These are phyloP conservation scores for Aplocera efformata DNA, from an alignment of 2,888 invertebrate species.

Conservation along the genomic window DNA sequence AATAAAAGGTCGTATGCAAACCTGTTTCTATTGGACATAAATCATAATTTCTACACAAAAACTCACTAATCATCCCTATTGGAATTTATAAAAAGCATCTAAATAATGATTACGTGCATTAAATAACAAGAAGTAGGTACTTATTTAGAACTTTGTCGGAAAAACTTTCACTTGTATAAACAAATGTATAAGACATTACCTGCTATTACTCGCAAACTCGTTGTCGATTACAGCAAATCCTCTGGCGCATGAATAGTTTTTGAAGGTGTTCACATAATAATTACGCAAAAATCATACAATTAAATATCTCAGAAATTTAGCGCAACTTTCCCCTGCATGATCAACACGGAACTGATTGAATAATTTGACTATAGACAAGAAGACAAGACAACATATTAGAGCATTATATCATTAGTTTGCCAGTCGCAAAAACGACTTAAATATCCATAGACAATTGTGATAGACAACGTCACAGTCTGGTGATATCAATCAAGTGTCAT, in stretches of 20 bases:
- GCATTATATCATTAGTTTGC: constrained; percentile 1
- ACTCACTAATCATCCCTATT: constrained; percentile 2
- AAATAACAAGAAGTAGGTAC: not conserved
- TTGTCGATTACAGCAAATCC: constrained; percentile 46
- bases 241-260: constrained; percentile 41
- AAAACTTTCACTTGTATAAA: constrained; percentile 58
- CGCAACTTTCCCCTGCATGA: constrained; percentile 46
- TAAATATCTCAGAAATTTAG: constrained; percentile 38
- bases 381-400: not conserved
- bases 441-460: not conserved
- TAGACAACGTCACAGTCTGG: too few relatives aligned
- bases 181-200: constrained; percentile 42
- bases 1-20: constrained; percentile 14
- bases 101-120: not conserved
- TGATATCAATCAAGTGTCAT: too few relatives aligned
- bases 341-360: constrained; percentile 54
- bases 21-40: constrained; percentile 10
- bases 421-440: not conserved
- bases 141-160: not conserved
- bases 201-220: constrained; percentile 41
- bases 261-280: constrained; percentile 46
- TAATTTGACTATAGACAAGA: constrained; percentile 25
- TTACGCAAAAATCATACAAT: constrained; percentile 46
- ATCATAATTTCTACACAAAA: constrained; percentile 1
- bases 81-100: not conserved